Base-by-base conservation (phyloP, 1,140 invertebrate genomes). In the Cotesia vestalis region DNA sequence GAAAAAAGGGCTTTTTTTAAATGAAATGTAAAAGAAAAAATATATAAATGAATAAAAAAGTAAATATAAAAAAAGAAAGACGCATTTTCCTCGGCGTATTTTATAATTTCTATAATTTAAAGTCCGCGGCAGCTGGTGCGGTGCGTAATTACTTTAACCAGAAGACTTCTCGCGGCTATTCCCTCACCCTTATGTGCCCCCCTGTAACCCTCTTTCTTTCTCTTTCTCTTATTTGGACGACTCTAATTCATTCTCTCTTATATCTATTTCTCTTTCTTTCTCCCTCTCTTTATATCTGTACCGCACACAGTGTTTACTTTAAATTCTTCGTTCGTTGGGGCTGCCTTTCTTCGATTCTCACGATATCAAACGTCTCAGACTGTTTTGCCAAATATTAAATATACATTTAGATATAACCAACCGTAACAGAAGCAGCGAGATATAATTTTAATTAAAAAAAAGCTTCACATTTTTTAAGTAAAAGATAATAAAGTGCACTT, bases 81-180 rank as follows among this genome's bases (percentile, higher is more conserved):
- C 77, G 78, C 73, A 73, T 75, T 78, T 72, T 72, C 53, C 63
- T 36, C 51, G 53, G 70, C 79, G 78, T 79, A 80, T 86, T 86
- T 85, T 83, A 84, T 86, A 85, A 86, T 86, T 86, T 85, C 83
- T 86, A 85, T 85, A 86, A 85, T 86, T 86, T 85, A 85, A 86
- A 85, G 81, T 86, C 81, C 82, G 80, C 82, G 81, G 85, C 85
- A 86, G 84, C 85, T 85, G 85, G 84, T 81, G 84, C 79, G 79
- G 79, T 83, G 81, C 81, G 85, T 86, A 85, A 86, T 85, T 86
- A 85, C 84, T 86, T 83, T 84, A 85, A 86, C 84, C 85, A 83
- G 82, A 85, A 84, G 82, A 85, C 78, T 73, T 76, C 76, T 27
- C 60, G 20, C 55, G 38, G 64, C 36, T 53, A 59, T 66, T 51